Conservation (phyloP, 1,140 invertebrate species). For the Popillia japonica region DNA sequence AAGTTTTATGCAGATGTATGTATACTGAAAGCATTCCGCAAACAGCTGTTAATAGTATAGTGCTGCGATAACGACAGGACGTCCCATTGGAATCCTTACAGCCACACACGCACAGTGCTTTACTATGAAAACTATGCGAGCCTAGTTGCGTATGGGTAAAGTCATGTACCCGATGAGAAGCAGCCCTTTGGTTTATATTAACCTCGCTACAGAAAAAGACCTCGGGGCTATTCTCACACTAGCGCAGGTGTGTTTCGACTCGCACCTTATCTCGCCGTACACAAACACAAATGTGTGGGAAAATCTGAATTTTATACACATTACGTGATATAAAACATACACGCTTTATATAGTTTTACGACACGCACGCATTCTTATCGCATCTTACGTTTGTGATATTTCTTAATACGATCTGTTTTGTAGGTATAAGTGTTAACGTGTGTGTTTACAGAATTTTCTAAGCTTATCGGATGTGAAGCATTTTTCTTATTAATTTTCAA, state of each 20-base stretch:
- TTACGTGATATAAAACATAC: conserved; percentile 34
- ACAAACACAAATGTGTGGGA: conserved; percentile 31
- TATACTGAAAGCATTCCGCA: background rate
- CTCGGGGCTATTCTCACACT: conserved; percentile 28
- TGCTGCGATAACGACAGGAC: background rate
- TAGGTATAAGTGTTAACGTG: background rate
- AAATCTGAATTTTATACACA: conserved; percentile 28
- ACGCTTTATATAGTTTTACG: conserved; percentile 24
- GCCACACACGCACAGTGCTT: background rate
- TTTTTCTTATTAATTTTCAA: too few species aligned
- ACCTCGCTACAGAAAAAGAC: conserved; percentile 21
- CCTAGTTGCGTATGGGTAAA: background rate
- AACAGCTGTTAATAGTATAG: conserved; percentile 22
- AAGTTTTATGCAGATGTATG: background rate
- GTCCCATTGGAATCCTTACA: conserved; percentile 4
- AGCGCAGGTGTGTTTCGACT: conserved; percentile 32
- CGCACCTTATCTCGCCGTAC: conserved; percentile 24
- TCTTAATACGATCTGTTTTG: background rate
- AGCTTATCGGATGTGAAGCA: background rate
- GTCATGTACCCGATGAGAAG: background rate
- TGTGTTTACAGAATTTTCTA: background rate
- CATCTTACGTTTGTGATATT: background rate
- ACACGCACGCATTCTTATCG: conserved; percentile 22
- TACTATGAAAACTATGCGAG: conserved; percentile 1
- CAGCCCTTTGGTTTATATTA: conserved; percentile 30